Conservation (phyloP, 2,113 vertebrate genomes). For the human (Homo sapiens) region DNA sequence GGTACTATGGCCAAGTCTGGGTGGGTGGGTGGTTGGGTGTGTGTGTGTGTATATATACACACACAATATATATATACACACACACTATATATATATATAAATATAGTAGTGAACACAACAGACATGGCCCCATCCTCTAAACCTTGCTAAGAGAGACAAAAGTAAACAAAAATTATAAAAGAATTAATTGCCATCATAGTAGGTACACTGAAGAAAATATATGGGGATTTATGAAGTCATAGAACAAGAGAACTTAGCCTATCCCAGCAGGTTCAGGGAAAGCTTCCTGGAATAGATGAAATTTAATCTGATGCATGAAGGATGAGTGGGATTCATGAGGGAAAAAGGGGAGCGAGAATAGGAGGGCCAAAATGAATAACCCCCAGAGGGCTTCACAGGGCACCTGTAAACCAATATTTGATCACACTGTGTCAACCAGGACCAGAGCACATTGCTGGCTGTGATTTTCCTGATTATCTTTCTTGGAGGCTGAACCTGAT, state of each 20-base stretch:
- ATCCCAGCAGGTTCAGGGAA: neutral
- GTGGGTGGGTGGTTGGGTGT: neutral
- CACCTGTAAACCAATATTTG: fast-evolving
- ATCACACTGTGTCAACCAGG: neutral
- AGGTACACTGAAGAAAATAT: neutral
- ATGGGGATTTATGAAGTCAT: neutral
- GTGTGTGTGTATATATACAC: neutral
- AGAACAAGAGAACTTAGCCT: neutral
- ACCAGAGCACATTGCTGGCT: neutral
- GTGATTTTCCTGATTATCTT: neutral
- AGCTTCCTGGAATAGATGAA: neutral
- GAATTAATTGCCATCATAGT: neutral
- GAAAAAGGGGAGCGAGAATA: neutral
- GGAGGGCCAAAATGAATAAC: neutral
- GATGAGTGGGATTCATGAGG: neutral
- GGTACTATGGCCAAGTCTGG: neutral
- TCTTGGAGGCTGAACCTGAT: neutral
- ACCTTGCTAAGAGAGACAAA: neutral
- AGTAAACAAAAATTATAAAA: neutral
- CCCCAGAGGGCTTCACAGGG: neutral
- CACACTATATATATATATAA: no score
- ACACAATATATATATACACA: no score
- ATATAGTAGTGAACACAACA: neutral
- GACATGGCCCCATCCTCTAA: neutral
- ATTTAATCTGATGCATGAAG: neutral